Conservation (phyloP, 2,888 invertebrate genomes). For the Cordilura impudica region DNA sequence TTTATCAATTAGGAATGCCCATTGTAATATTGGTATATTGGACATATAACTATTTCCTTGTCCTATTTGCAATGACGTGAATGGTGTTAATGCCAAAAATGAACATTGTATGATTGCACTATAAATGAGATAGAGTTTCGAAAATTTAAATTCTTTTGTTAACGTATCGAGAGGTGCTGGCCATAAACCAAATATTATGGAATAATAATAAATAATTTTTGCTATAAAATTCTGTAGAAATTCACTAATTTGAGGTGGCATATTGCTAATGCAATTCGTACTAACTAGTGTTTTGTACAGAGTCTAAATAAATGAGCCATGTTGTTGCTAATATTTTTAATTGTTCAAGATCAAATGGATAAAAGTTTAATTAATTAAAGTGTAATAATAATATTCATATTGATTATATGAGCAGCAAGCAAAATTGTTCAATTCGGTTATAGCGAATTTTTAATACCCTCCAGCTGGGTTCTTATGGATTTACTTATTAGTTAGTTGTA, state of each 20-base stretch:
- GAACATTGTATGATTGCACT: slow-evolving; percentile 4
- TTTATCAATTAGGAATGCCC: not conserved
- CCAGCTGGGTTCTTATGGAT: too few species aligned
- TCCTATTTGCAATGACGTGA: not conserved
- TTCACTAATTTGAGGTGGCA: not conserved
- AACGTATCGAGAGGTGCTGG: slow-evolving; percentile 8
- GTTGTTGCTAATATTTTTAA: too few species aligned
- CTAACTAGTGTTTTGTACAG: too few species aligned
- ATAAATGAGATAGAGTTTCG: not conserved
- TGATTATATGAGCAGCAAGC: too few species aligned
- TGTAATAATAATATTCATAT: too few species aligned
- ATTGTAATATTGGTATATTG: not conserved
- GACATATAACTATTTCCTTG: slow-evolving; percentile 2
- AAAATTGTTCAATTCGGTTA: too few species aligned
- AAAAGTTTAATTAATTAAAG: too few species aligned
- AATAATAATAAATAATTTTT: not conserved
- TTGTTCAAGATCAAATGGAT: too few species aligned
- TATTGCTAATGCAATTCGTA: too few species aligned
- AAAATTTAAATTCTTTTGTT: not conserved
- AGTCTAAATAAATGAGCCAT: too few species aligned
- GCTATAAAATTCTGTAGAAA: not conserved
- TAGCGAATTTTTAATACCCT: too few species aligned
- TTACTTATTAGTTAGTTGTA: too few species aligned
- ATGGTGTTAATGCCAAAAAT: not conserved
- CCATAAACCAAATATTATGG: not conserved